Percentiles rank a stretch among this genome's conserved stretches.
phyloP scores from a whole-genome alignment of 2,797 vertebrate genomes.

The Astyanax mexicanus region DNA sequence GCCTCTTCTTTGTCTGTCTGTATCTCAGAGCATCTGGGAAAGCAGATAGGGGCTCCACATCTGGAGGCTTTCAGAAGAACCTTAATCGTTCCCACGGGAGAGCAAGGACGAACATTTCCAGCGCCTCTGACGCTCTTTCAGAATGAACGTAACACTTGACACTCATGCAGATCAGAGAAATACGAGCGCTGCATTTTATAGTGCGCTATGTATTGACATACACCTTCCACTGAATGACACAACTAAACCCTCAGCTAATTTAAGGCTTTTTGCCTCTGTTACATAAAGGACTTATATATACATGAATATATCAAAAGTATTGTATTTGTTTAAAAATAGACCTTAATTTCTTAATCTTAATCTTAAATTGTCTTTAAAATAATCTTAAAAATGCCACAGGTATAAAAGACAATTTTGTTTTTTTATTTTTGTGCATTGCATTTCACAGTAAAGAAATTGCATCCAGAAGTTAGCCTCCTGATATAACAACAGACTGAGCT shows the following conservation, averaged over 20 bases:
- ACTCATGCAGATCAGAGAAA: background rate
- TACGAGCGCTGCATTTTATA: conserved; percentile 55
- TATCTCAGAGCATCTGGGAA: conserved; percentile 71
- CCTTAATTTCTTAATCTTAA: too few relatives aligned
- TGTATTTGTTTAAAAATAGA: too few relatives aligned
- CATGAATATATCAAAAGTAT: background rate
- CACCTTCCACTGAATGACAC: background rate
- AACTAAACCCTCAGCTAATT: background rate
- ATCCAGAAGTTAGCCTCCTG: too few relatives aligned
- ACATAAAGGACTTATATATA: background rate
- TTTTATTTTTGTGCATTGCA: too few relatives aligned
- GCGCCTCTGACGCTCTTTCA: conserved; percentile 41
- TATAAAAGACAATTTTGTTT: too few relatives aligned
- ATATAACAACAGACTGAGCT: too few relatives aligned
- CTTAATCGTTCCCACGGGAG: conserved; percentile 45
- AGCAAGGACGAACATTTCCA: conserved; percentile 42
- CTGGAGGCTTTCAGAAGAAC: conserved; percentile 40
- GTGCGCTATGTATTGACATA: background rate
- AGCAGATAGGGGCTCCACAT: conserved; percentile 55
- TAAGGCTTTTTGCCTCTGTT: background rate
- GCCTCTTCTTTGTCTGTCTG: conserved; percentile 71
- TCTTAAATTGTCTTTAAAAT: too few relatives aligned
- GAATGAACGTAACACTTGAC: conserved; percentile 19
- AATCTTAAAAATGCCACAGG: too few relatives aligned
- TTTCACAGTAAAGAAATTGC: too few relatives aligned